Base-by-base conservation (phyloP, 2,113 vertebrate species). In the Microcebus lehilahytsara region DNA sequence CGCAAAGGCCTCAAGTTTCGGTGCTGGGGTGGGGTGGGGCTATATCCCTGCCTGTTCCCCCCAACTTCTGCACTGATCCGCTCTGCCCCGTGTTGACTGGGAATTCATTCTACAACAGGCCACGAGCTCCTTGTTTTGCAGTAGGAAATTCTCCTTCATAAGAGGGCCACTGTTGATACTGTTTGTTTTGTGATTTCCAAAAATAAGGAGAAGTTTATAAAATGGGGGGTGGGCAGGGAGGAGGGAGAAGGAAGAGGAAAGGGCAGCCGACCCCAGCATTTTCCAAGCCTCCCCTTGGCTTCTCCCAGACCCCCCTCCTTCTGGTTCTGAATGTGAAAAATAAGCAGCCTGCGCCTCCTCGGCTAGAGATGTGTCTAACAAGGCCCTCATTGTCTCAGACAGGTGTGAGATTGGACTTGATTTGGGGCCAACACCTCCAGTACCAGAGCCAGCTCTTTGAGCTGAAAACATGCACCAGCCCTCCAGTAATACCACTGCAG, bases 381-480 rank as follows among this genome's bases (percentile, higher is more conserved):
- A 99, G 98, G 98, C 97, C 84, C 96, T 98, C 99, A 99, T 99
- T 99, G 99, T 99, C 98, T 98, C 98, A 97, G 98, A 97, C 99
- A 99, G 99, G 99, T 99, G 99, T 99, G 99, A 99, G 98, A 98
- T 98, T 98, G 98, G 98, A 97, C 90, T 97, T 97, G 98, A 97
- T 79, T 34, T 27, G 3, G 96, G 3, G 99, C 98, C 99, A 99
- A 92, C 96, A 96, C 81, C 62, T 95, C 97, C 94, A 94, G 98
- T 97, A 94, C 97, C 96, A 84, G 98, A 98, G 98, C 98, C 99
- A 99, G 98, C 98, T 96, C 98, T 79, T 97, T 8, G 97, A 98
- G 98, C 98, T 93, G 98, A 98, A 98, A 98, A 98, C 98, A 98
- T 93, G 97, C 98, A 95, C 78, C 98, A 97, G 91, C 93, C 97